Evolutionary conservation across 2,888 invertebrate genomes (phyloP), one percentile per base, ranked within the genome.

Genomic region (Julus scanicus): DNA sequence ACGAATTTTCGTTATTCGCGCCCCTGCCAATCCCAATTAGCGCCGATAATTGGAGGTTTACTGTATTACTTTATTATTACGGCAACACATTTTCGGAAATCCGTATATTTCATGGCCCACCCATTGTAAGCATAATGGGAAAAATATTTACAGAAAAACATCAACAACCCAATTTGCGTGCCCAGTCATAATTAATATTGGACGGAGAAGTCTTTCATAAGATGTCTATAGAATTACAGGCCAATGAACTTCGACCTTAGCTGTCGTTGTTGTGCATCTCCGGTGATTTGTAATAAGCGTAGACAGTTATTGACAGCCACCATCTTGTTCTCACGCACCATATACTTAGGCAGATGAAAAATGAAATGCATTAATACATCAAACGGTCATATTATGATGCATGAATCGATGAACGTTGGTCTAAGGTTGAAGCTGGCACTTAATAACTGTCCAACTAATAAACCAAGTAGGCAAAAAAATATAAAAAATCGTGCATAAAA

Each of bases 251-350:
- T 53, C 6, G 53, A 53, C 53, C 53, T 53, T 53, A 53, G 15
- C 53, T 17, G 17, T 53, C 13, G 53, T 53, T 53, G 15, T 17
- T 53, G 15, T 15, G 13, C 53, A 53, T 53, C 53, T 53, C 53
- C 3, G 6, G 15, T 53, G 53, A 53, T 53, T 53, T 53, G 53
- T 13, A 13, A 44, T 44, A 44, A 44, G 44, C 44, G 44, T 44
- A 53, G 53, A 53, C 53, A 53, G 53, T 53, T 53, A 53, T 53
- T 53, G 53, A 53, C 53, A 53, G 53, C 53, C 53, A 53, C 53
- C 53, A 53, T 53, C 53, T 53, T 53, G 53, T 53, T 53, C 53
- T 53, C 53, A 53, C 53, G 53, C 53, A 53, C 53, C 53, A 53
- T 53, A 53, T 53, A 53, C 53, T 53, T 53, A 53, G 53, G 53